Conservation (phyloP, 92 coral and sea anemone species). For the Muricea muricata region DNA sequence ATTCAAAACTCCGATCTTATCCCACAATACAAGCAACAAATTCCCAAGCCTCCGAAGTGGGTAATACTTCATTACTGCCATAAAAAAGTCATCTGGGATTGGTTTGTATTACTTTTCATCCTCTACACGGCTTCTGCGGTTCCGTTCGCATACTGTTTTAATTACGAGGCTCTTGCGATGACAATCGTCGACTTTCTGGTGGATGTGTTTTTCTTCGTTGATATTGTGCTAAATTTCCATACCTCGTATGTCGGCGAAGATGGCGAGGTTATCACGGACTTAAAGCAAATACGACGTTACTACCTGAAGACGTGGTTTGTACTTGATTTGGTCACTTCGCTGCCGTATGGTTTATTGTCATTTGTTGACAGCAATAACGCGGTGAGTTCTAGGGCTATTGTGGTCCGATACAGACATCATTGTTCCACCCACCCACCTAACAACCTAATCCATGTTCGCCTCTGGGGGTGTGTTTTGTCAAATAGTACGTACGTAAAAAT, state of each 20-base stretch:
- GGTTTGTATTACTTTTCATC: conserved; percentile 82
- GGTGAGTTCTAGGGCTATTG: conserved; percentile 59
- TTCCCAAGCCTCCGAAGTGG: conserved; percentile 86
- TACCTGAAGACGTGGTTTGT: conserved; percentile 90
- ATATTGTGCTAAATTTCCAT: conserved; percentile 92
- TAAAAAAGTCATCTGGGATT: conserved; percentile 90
- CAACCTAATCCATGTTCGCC: no score
- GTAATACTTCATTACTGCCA: conserved; percentile 90
- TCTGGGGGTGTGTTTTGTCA: no score
- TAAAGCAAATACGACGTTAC: conserved; percentile 75
- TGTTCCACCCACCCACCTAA: no score
- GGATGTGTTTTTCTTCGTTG: conserved; percentile 88
- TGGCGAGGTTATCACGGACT: conserved; percentile 85
- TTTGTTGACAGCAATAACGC: conserved; percentile 64
- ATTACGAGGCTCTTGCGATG: conserved; percentile 50
- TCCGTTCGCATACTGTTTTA: conserved; percentile 88
- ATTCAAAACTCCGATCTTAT: conserved; percentile 84
- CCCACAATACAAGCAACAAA: conserved; percentile 94
- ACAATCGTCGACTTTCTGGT: conserved; percentile 81
- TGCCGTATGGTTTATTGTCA: conserved; percentile 84
- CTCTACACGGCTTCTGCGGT: conserved; percentile 93
- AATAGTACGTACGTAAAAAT: no score
- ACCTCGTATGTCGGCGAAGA: conserved; percentile 88
- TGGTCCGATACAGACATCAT: background rate
- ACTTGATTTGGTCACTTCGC: conserved; percentile 86